Evolutionary conservation across 2,797 vertebrate species (phyloP).

Genomic region (Malurus splendens): DNA sequence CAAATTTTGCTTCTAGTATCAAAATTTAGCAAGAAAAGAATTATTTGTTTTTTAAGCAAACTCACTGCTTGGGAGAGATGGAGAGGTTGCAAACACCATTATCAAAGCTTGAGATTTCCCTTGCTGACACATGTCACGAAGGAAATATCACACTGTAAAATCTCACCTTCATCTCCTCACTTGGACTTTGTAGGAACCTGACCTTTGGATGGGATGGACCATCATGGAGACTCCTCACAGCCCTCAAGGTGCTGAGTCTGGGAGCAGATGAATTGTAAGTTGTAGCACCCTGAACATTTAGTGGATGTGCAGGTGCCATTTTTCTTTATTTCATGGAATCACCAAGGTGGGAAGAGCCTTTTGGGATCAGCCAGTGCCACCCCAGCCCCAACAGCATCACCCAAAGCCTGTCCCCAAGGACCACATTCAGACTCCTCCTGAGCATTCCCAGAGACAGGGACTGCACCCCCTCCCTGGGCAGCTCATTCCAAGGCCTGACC

Average conservation of each 20-base stretch:
- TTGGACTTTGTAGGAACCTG: constrained; percentile 76
- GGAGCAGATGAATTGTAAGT: constrained; percentile 80
- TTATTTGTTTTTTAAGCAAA: background rate
- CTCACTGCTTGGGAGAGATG: background rate
- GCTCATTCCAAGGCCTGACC: background rate
- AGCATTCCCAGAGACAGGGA: background rate
- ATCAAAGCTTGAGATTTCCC: background rate
- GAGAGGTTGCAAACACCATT: background rate
- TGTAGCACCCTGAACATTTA: background rate
- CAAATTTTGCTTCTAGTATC: background rate
- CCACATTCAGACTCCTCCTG: background rate
- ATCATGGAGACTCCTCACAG: constrained; percentile 87
- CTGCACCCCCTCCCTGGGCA: background rate
- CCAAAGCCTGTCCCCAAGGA: background rate
- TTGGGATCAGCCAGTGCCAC: rapidly evolving
- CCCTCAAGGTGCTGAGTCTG: constrained; percentile 81
- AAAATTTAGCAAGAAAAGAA: background rate
- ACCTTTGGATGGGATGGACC: constrained; percentile 87
- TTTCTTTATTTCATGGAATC: background rate
- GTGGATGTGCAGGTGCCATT: background rate
- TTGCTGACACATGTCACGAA: background rate
- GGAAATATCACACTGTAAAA: background rate
- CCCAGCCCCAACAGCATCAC: background rate
- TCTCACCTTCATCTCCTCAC: rapidly evolving
- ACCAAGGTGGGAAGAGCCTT: rapidly evolving